Base-by-base conservation (phyloP, 2,113 vertebrate species). In the Eclectus roratus region DNA sequence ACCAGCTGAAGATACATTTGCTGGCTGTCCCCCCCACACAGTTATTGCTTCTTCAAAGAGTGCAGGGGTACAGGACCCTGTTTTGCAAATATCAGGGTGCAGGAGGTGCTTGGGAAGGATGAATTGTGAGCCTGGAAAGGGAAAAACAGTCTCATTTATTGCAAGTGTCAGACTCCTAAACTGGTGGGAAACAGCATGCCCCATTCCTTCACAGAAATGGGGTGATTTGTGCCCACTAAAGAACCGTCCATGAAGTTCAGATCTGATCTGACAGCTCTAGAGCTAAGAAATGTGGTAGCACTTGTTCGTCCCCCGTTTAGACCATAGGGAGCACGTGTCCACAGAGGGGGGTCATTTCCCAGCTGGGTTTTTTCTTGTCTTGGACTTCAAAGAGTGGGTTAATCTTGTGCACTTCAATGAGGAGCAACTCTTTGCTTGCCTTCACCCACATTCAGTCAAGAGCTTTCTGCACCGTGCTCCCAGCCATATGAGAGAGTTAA, bases 371-470 rank as follows among this genome's bases (percentile, higher is more conserved):
- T n/a, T 58, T 31, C 23, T 83, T 19, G 56, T 72, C 65, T 41
- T 44, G 72, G 72, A 41, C 69, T 74, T 8, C 69, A 72, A 80
- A 95, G 93, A 17, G 33, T 61, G 82, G 27, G 55, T 93, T 52
- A 23, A 49, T 70, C 72, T 13, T 13, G 52, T 84, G 92, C 91
- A 80, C 83, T 92, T 94, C 35, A 72, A 81, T 61, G 68, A 94
- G 80, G 80, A 95, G 46, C 71, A 81, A 7, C 82, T 80, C 28
- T 78, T 80, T 91, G 61, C 80, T 65, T 63, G 52, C 72, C 66
- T 44, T 80, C 69, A 72, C 79, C 91, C 80, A 83, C 25, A 1
- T 91, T 80, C 72, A 52, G n/a, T 5, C 0, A 0, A 90, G 90
- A 90, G 79, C 60, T 81, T 69, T 84, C 79, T 71, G 46, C 1